Conservation (phyloP, 2,797 vertebrate species). For the Ctenopoma multispine region DNA sequence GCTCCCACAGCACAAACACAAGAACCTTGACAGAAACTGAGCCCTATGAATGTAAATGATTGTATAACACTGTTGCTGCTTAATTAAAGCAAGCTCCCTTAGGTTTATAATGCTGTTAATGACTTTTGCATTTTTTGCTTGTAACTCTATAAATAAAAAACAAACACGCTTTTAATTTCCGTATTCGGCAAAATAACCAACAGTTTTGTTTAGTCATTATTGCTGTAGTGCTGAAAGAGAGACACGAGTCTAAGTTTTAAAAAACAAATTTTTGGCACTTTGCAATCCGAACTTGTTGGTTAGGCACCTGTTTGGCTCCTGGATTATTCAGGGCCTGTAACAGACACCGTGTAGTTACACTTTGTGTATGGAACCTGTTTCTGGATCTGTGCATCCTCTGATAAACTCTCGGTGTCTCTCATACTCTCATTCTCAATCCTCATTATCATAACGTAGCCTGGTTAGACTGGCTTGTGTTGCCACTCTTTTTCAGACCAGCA, state of each 20-base stretch:
- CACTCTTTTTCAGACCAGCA: not conserved
- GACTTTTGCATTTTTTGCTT: conserved; percentile 18
- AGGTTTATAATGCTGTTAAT: conserved; percentile 23
- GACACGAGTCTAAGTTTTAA: conserved; percentile 29
- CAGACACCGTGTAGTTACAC: not conserved
- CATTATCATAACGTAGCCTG: conserved; percentile 3
- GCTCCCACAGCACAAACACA: conserved; percentile 19
- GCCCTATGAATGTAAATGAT: conserved; percentile 29
- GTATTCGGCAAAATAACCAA: not conserved
- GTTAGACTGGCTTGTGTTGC: conserved; percentile 9
- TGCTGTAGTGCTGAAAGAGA: conserved; percentile 24
- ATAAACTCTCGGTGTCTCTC: not conserved
- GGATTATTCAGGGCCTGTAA: conserved; percentile 33
- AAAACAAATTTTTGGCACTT: not conserved
- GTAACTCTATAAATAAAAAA: conserved; percentile 1
- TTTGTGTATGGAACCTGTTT: conserved; percentile 22
- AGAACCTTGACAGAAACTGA: conserved; percentile 29
- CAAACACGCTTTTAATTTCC: conserved; percentile 11
- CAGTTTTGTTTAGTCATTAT: conserved; percentile 10
- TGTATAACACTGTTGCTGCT: conserved; percentile 24
- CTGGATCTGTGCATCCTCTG: not conserved
- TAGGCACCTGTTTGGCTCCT: conserved; percentile 34
- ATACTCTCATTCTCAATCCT: not conserved
- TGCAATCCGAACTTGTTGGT: conserved; percentile 1
- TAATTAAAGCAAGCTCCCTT: conserved; percentile 37